Conservation (phyloP, 2,113 vertebrate genomes). For the Andinoacara biseriatus region DNA sequence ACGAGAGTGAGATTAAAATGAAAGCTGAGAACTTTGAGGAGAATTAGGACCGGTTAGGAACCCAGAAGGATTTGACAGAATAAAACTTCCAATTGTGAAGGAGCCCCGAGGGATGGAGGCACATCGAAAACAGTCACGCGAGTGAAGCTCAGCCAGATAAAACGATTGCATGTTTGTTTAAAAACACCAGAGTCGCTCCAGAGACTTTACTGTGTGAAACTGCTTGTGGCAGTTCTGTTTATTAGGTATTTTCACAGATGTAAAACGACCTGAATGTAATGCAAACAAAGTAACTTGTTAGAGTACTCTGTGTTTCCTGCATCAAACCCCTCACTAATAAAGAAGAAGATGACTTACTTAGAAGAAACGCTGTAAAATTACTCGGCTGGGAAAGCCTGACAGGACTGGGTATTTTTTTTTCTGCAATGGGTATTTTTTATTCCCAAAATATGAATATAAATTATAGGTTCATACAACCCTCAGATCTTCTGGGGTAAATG, state of each 20-base stretch:
- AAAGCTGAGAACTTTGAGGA: slow-evolving; percentile 42
- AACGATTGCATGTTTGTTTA: background rate
- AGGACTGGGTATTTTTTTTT: background rate
- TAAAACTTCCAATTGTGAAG: background rate
- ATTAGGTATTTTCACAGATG: background rate
- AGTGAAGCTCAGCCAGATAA: background rate
- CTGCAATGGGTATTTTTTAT: background rate
- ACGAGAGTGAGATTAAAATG: slow-evolving; percentile 40
- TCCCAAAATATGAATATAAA: slow-evolving; percentile 11
- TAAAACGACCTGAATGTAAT: background rate
- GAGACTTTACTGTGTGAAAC: background rate
- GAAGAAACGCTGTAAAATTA: background rate
- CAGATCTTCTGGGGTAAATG: background rate
- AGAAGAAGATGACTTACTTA: background rate
- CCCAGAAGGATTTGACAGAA: slow-evolving; percentile 59
- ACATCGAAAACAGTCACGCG: slow-evolving; percentile 4
- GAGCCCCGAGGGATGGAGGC: slow-evolving; percentile 13
- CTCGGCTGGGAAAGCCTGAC: background rate
- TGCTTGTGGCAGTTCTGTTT: background rate
- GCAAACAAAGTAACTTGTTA: background rate
- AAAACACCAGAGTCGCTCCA: background rate
- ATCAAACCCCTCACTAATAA: background rate
- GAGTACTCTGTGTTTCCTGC: background rate
- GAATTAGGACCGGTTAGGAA: slow-evolving; percentile 56
- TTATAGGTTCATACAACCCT: background rate